phyloP scores from a whole-genome alignment of 2,888 invertebrate species.

The Drosophila kambysellisi region DNA sequence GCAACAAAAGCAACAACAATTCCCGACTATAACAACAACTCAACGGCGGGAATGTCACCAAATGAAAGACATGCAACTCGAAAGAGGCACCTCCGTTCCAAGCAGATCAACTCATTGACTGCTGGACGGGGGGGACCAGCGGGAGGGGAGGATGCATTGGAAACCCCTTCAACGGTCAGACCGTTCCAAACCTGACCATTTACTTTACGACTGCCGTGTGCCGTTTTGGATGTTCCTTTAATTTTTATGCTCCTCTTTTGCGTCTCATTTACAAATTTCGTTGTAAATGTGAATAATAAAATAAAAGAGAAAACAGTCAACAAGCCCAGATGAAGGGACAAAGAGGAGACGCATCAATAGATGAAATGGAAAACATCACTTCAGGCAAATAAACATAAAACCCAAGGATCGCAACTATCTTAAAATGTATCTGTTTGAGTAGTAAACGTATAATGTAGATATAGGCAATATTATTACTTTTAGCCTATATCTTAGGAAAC shows the following conservation, averaged over 20 bases:
- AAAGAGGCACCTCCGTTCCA: constrained; percentile 21
- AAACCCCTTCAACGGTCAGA: constrained; percentile 16
- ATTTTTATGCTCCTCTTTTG: constrained; percentile 65
- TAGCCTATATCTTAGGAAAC: neutral
- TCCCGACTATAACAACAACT: constrained; percentile 70
- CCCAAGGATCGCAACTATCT: neutral
- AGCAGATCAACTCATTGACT: constrained; percentile 4
- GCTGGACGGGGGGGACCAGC: neutral
- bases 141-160: neutral
- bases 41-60: constrained; percentile 74
- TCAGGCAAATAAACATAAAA: neutral
- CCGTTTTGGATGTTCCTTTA: constrained; percentile 55
- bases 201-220: constrained; percentile 72
- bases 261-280: constrained; percentile 68
- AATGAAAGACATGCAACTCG: constrained; percentile 61
- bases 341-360: constrained; percentile 1
- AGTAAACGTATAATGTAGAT: neutral
- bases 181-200: constrained; percentile 53
- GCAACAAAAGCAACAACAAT: constrained; percentile 54
- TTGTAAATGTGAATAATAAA: neutral
- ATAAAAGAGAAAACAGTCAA: constrained; percentile 13
- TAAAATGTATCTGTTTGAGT: neutral
- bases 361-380: neutral
- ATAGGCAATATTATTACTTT: neutral
- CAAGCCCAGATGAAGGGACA: neutral